phyloP scores from a whole-genome alignment of 2,797 vertebrate genomes.

The Rachycentron canadum region DNA sequence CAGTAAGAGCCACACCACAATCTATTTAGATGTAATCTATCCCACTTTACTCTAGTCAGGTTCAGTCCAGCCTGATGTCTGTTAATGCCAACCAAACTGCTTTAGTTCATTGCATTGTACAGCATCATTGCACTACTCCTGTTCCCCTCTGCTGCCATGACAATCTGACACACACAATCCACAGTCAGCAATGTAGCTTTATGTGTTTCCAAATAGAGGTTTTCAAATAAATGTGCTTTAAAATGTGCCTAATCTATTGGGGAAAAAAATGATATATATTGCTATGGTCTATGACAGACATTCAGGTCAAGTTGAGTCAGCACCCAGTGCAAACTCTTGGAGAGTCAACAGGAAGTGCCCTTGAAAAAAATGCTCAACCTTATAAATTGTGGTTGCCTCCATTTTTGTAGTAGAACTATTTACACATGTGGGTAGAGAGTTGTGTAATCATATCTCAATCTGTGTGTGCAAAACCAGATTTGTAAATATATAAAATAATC shows the following conservation, averaged over 20 bases:
- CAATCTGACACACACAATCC: background rate
- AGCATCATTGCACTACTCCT: background rate
- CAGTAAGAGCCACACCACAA: constrained; percentile 4
- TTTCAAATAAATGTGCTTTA: background rate
- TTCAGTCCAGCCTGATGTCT: background rate
- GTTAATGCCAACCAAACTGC: constrained; percentile 2
- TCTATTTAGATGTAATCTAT: constrained; percentile 23
- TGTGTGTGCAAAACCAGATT: too few relatives aligned
- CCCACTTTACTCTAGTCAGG: background rate
- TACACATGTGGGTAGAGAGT: too few relatives aligned
- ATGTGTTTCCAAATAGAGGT: background rate
- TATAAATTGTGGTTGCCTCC: too few relatives aligned
- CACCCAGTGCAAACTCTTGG: too few relatives aligned
- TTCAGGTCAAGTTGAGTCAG: too few relatives aligned
- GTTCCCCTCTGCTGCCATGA: background rate
- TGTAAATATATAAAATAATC: too few relatives aligned
- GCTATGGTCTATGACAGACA: background rate
- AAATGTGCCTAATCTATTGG: background rate
- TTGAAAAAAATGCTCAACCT: too few relatives aligned
- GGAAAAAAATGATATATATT: too few relatives aligned
- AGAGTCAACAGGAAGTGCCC: too few relatives aligned
- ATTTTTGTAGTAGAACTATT: too few relatives aligned
- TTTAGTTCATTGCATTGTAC: background rate
- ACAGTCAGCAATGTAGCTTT: background rate
- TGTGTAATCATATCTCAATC: too few relatives aligned